Conservation (phyloP, 2,113 vertebrate species). For the Crypturellus undulatus region DNA sequence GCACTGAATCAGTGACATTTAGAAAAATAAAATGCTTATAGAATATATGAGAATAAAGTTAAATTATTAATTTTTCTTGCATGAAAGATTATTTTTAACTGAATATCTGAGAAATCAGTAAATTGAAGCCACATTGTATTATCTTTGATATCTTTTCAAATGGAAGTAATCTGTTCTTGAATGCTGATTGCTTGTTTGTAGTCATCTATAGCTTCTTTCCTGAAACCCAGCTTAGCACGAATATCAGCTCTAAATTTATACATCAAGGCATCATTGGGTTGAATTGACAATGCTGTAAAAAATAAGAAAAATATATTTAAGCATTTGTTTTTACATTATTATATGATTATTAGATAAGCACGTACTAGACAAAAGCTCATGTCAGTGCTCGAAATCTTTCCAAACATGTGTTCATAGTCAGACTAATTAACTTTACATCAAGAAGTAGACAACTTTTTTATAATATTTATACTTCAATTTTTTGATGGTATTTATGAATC, state of each 20-base stretch:
- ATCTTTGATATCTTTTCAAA: background rate
- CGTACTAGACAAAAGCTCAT: background rate
- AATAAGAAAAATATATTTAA: slow-evolving; percentile 11
- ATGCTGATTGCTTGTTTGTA: slow-evolving; percentile 79
- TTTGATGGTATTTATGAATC: background rate
- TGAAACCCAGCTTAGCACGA: slow-evolving; percentile 77
- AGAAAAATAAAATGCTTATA: background rate
- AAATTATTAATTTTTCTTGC: background rate
- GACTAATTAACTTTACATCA: background rate
- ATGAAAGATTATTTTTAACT: background rate
- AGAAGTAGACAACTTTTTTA: background rate
- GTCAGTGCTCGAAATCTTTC: background rate
- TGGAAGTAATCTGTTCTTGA: slow-evolving; percentile 50
- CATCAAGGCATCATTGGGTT: slow-evolving; percentile 76
- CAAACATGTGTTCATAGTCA: background rate
- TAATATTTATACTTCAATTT: background rate
- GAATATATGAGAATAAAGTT: background rate
- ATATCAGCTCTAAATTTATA: slow-evolving; percentile 82
- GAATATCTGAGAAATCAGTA: background rate
- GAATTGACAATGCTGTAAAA: slow-evolving; percentile 78
- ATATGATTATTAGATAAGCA: background rate
- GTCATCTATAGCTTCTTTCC: slow-evolving; percentile 76
- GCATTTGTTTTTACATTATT: background rate
- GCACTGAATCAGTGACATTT: background rate
- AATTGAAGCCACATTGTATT: background rate